These are phyloP conservation scores for Potamarius usumacintae DNA, from an alignment of 2,113 vertebrate genomes.

Conservation along the genomic window DNA sequence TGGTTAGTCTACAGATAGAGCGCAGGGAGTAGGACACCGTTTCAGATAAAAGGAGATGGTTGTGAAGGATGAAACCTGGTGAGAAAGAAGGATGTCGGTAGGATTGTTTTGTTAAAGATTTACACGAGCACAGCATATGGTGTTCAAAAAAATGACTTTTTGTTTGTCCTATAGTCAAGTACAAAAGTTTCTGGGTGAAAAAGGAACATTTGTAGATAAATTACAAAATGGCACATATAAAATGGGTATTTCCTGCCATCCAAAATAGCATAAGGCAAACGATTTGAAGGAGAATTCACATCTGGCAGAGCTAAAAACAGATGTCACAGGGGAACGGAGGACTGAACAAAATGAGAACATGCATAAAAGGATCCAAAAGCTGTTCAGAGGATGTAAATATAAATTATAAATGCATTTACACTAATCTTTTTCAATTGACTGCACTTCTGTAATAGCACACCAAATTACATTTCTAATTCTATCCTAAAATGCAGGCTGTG, in stretches of 20 bases:
- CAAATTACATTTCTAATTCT: not conserved
- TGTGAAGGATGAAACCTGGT: not conserved
- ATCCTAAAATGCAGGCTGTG: not conserved
- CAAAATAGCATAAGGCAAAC: not conserved
- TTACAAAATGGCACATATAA: not conserved
- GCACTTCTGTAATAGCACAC: too few relatives aligned
- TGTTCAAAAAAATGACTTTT: not conserved
- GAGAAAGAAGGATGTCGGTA: not conserved
- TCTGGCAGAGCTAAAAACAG: not conserved
- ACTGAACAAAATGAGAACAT: not conserved
- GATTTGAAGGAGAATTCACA: not conserved
- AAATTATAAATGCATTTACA: not conserved
- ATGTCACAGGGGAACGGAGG: not conserved
- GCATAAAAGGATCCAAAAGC: not conserved
- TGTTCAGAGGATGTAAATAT: not conserved
- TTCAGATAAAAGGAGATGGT: not conserved
- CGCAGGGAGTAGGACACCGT: not conserved
- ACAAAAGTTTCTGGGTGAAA: not conserved
- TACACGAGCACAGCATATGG: not conserved
- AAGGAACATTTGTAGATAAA: not conserved
- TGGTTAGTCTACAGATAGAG: not conserved
- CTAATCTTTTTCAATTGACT: not conserved
- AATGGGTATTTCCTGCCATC: not conserved
- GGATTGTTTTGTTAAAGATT: not conserved
- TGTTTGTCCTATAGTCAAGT: not conserved